These are phyloP conservation scores for Proisotoma minuta DNA, from an alignment of 2,888 invertebrate genomes.

Conservation along the genomic window DNA sequence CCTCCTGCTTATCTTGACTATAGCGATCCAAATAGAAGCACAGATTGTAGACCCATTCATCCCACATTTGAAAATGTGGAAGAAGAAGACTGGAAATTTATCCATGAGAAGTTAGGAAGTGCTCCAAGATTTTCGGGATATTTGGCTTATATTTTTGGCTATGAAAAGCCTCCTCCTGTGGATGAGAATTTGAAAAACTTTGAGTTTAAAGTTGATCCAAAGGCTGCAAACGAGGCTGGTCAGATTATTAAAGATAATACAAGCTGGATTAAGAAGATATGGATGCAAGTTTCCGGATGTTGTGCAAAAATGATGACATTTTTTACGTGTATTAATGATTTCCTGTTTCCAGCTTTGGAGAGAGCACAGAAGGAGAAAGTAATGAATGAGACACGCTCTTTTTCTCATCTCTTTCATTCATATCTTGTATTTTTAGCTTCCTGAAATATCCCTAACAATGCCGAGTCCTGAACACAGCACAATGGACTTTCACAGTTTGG, in stretches of 20 bases:
- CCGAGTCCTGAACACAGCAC: constrained; percentile 37
- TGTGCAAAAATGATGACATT: too few species aligned
- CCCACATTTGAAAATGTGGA: constrained; percentile 5
- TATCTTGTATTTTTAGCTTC: constrained; percentile 20
- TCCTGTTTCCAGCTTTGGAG: background rate
- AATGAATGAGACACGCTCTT: too few species aligned
- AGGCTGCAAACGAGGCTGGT: constrained; percentile 21
- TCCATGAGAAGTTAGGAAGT: constrained; percentile 18
- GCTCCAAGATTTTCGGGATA: constrained; percentile 36
- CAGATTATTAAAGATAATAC: background rate
- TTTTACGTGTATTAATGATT: background rate
- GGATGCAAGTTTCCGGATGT: too few species aligned
- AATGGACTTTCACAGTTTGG: constrained; percentile 31
- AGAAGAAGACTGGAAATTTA: constrained; percentile 16
- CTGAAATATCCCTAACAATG: constrained; percentile 38
- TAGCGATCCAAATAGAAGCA: background rate
- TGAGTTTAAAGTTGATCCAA: constrained; percentile 17
- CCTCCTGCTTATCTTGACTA: constrained; percentile 24
- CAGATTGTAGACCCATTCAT: constrained; percentile 4
- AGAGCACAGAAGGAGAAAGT: background rate
- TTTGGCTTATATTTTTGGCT: constrained; percentile 35
- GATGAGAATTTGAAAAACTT: constrained; percentile 12
- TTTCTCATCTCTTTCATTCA: too few species aligned
- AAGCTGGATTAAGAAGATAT: too few species aligned
- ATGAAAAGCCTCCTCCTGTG: constrained; percentile 3